These are phyloP conservation scores for Solea solea DNA, from an alignment of 2,113 vertebrate genomes.

Conservation along the genomic window DNA sequence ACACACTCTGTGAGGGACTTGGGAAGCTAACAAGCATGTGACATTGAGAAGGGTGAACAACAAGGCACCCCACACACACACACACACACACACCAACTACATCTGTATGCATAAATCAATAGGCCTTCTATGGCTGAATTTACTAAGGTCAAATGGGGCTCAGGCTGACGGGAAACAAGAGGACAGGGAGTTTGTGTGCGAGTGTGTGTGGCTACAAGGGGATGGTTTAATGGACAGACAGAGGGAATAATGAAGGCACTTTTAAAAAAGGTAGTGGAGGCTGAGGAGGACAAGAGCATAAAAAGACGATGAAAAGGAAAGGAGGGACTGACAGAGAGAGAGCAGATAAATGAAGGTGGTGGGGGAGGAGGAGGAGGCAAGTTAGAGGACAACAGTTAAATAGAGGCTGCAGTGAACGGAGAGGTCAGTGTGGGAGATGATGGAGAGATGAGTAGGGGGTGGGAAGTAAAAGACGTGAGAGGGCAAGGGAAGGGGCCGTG, in stretches of 20 bases:
- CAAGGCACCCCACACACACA: constrained; percentile 30
- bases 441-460: constrained; percentile 46
- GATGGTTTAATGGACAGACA: constrained; percentile 33
- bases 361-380: constrained; percentile 1
- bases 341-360: neutral
- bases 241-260: constrained; percentile 48
- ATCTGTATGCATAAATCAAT: constrained; percentile 76
- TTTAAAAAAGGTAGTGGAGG: constrained; percentile 28
- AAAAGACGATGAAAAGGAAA: constrained; percentile 9
- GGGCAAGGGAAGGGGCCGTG: constrained; percentile 22
- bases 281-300: constrained; percentile 13
- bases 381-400: constrained; percentile 25
- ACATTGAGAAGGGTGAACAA: constrained; percentile 72
- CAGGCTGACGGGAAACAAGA: constrained; percentile 58
- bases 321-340: neutral
- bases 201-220: constrained; percentile 7
- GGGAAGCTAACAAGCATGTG: constrained; percentile 62
- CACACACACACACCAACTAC: constrained; percentile 38
- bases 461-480: constrained; percentile 24
- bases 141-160: constrained; percentile 66
- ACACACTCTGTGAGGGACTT: constrained; percentile 54
- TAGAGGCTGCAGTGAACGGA: constrained; percentile 17
- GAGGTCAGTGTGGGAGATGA: constrained; percentile 56
- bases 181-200: constrained; percentile 18
- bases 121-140: constrained; percentile 59